Conservation (phyloP, 1,140 invertebrate species). For the Medauroidea extradentata region DNA sequence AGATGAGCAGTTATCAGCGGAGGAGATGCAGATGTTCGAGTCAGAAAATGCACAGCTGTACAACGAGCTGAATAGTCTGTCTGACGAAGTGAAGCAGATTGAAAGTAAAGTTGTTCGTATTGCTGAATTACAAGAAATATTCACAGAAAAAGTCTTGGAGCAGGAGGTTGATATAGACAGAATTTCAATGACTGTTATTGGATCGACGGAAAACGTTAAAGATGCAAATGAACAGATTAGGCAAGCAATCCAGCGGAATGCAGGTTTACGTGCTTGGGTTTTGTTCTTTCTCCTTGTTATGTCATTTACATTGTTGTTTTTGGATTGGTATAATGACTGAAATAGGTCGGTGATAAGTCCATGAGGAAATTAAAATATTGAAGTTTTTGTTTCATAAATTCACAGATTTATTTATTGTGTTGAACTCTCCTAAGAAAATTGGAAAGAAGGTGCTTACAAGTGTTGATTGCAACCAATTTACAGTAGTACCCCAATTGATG, state of each 20-base stretch:
- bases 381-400: too few relatives aligned
- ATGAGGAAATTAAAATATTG: too few relatives aligned
- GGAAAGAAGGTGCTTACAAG: too few relatives aligned
- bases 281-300: constrained; percentile 94
- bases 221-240: constrained; percentile 96
- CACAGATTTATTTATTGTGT: too few relatives aligned
- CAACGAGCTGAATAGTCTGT: constrained; percentile 77
- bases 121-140: constrained; percentile 92
- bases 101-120: constrained; percentile 94
- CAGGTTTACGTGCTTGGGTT: constrained; percentile 88
- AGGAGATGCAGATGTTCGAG: constrained; percentile 89
- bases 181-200: constrained; percentile 80
- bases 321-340: constrained; percentile 98
- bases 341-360: too few relatives aligned
- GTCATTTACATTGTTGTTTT: constrained; percentile 91
- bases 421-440: too few relatives aligned
- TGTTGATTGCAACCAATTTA: too few relatives aligned
- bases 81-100: constrained; percentile 71
- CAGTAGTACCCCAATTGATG: too few relatives aligned
- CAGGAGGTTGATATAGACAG: constrained; percentile 92
- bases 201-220: constrained; percentile 90
- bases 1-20: constrained; percentile 55
- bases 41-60: constrained; percentile 76
- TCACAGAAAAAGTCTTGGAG: constrained; percentile 95
- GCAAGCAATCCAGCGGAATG: constrained; percentile 94